Conservation (phyloP, 2,797 vertebrate genomes). For the Hemibagrus guttatus region DNA sequence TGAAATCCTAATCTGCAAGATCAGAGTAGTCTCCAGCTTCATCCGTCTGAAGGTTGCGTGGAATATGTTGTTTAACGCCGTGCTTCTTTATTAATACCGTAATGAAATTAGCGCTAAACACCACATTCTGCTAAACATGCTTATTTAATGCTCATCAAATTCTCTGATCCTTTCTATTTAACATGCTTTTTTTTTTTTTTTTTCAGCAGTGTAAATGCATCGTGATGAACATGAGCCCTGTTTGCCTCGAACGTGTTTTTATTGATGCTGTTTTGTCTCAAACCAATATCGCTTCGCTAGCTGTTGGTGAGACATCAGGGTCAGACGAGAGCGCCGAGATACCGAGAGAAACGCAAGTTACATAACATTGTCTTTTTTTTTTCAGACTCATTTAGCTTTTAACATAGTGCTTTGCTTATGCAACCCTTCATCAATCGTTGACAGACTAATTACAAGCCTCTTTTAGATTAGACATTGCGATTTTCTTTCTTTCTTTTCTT, state of each 20-base stretch:
- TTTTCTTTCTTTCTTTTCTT: conserved; percentile 25
- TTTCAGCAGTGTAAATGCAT: background rate
- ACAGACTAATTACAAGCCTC: conserved; percentile 53
- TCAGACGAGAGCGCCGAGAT: conserved; percentile 7
- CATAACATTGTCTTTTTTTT: conserved; percentile 50
- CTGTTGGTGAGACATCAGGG: conserved; percentile 25
- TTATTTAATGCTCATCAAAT: background rate
- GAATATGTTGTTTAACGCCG: background rate
- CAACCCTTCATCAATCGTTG: conserved; percentile 52
- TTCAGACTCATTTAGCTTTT: conserved; percentile 65
- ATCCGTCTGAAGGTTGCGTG: too few relatives aligned
- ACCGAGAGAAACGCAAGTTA: conserved; percentile 33
- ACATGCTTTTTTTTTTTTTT: background rate
- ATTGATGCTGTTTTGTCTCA: conserved; percentile 9
- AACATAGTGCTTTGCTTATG: conserved; percentile 55
- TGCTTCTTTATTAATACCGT: background rate
- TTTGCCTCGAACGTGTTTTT: conserved; percentile 32
- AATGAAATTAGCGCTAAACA: background rate
- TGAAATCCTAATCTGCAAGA: background rate
- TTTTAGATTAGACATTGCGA: conserved; percentile 37
- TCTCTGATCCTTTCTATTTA: background rate
- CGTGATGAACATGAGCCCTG: background rate
- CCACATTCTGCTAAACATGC: background rate
- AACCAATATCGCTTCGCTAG: conserved; percentile 20
- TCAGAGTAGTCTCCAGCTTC: background rate